Conservation (phyloP, 1,140 invertebrate species). For the Campoletis sonorensis region DNA sequence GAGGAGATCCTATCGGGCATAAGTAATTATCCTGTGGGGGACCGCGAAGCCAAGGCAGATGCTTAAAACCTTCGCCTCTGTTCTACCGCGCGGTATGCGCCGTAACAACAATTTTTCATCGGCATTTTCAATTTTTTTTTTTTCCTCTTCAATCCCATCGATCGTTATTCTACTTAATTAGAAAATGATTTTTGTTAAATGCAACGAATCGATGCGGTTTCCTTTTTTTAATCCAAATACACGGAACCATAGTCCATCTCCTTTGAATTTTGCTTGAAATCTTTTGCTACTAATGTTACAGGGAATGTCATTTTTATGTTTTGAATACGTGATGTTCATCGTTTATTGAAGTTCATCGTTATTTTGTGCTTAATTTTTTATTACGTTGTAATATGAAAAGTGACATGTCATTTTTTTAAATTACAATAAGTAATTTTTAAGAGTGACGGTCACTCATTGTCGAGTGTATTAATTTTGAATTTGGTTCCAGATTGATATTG, state of each 20-base stretch:
- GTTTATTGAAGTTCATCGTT: no score
- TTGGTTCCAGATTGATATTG: slow-evolving; percentile 56
- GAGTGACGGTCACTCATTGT: not conserved
- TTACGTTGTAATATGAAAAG: not conserved
- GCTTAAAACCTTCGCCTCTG: slow-evolving; percentile 48
- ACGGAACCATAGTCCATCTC: not conserved
- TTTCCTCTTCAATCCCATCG: not conserved
- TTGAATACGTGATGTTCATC: not conserved
- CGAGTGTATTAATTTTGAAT: slow-evolving; percentile 55
- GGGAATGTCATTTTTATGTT: slow-evolving; percentile 4
- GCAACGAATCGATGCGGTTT: not conserved
- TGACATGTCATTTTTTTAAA: not conserved
- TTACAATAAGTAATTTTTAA: not conserved
- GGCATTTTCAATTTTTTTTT: not conserved
- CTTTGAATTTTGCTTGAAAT: not conserved
- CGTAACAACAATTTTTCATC: slow-evolving; percentile 22
- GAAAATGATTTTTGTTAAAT: not conserved
- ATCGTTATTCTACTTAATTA: slow-evolving; percentile 5
- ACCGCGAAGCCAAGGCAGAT: slow-evolving; percentile 61
- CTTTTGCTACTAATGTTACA: not conserved
- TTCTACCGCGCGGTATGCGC: slow-evolving; percentile 3
- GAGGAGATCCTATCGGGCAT: slow-evolving; percentile 74
- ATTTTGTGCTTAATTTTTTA: no score
- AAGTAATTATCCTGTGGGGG: slow-evolving; percentile 74
- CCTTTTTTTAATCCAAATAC: not conserved